phyloP scores from a whole-genome alignment of 2,797 vertebrate genomes.

The Danio jaintianensis region DNA sequence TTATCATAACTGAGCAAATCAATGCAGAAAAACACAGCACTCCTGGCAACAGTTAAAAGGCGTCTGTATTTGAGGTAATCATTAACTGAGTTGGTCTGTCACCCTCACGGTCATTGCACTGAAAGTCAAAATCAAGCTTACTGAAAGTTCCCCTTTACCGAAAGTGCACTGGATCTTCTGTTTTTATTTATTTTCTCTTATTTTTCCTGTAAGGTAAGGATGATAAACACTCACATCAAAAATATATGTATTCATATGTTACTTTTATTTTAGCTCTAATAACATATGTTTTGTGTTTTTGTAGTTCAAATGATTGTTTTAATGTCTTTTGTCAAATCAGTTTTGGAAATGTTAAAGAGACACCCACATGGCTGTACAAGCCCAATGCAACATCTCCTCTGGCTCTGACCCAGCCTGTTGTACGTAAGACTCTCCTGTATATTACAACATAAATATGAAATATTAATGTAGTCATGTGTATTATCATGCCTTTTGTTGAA shows the following conservation, averaged over 20 bases:
- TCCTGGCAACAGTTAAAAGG: conserved; percentile 6
- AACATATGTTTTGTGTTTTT: not conserved
- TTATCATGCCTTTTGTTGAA: conserved; percentile 16
- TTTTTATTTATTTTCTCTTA: not conserved
- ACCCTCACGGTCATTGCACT: conserved; percentile 63
- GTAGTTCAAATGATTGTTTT: not conserved
- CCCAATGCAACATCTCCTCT: conserved; percentile 65
- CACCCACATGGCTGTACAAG: conserved; percentile 61
- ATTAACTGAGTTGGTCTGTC: conserved; percentile 67
- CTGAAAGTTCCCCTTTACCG: not conserved
- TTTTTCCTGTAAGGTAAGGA: conserved; percentile 33
- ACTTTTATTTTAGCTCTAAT: not conserved
- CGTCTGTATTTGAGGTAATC: conserved; percentile 60
- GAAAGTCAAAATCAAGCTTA: conserved; percentile 48
- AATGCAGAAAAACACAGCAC: not conserved
- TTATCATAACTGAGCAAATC: not conserved
- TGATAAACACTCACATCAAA: not conserved
- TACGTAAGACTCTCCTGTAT: conserved; percentile 48
- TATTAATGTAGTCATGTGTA: not conserved
- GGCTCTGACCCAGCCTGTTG: conserved; percentile 62
- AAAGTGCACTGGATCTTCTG: conserved; percentile 1
- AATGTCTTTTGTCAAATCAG: conserved; percentile 16
- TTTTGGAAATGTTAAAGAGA: conserved; percentile 62
- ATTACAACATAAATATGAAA: too few species aligned
- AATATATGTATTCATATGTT: not conserved